Evolutionary conservation across 2,797 vertebrate species (phyloP).

Genomic region (Pachyuromys duprasi): DNA sequence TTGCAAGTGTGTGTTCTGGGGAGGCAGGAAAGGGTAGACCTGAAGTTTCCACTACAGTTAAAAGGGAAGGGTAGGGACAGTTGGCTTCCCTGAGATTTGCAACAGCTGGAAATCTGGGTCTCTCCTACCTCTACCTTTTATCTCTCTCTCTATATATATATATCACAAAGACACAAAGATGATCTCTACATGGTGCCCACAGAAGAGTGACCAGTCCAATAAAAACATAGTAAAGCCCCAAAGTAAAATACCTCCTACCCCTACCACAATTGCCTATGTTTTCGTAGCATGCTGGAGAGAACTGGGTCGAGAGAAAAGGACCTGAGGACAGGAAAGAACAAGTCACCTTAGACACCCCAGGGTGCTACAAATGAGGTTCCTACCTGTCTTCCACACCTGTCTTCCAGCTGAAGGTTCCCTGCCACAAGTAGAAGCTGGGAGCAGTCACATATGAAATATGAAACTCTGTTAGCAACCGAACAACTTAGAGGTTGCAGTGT

Average conservation of each 20-base stretch:
- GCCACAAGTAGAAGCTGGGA: not conserved
- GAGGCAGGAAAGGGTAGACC: not conserved
- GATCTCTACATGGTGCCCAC: not conserved
- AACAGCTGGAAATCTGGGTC: not conserved
- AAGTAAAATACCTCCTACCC: not conserved
- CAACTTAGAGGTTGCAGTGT: not conserved
- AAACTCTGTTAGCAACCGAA: not conserved
- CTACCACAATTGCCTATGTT: not conserved
- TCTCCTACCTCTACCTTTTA: too few relatives aligned
- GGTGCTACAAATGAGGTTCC: not conserved
- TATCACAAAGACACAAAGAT: not conserved
- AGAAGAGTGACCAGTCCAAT: not conserved
- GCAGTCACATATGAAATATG: fast-evolving
- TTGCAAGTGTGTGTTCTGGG: not conserved
- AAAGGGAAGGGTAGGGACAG: not conserved
- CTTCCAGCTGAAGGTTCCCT: not conserved
- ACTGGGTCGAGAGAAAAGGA: not conserved
- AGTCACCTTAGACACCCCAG: too few relatives aligned
- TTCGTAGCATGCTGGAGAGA: not conserved
- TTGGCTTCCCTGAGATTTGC: not conserved
- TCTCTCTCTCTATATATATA: not conserved
- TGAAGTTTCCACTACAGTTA: not conserved
- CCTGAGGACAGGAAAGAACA: not conserved
- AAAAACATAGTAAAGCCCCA: not conserved
- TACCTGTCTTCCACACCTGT: too few relatives aligned